phyloP scores from a whole-genome alignment of 2,113 vertebrate genomes.

The Monarcha castaneiventris region DNA sequence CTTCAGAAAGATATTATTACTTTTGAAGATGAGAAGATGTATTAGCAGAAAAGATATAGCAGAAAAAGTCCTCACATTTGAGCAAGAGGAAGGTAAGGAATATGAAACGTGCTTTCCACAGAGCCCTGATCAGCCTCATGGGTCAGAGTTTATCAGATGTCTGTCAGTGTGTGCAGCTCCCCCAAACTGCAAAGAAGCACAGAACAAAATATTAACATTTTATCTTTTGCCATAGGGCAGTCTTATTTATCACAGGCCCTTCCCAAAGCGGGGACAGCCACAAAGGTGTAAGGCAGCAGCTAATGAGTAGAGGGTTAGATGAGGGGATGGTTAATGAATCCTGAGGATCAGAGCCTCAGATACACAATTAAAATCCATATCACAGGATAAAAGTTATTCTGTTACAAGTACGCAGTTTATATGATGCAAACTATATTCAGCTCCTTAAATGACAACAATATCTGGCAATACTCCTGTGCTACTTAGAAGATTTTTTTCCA shows the following conservation, averaged over 20 bases:
- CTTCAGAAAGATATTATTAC: background rate
- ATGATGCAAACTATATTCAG: background rate
- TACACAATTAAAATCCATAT: background rate
- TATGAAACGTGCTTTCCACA: background rate
- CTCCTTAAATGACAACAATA: background rate
- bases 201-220: background rate
- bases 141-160: background rate
- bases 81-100: background rate
- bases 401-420: background rate
- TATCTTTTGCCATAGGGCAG: background rate
- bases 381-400: background rate
- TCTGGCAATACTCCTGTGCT: background rate
- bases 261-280: background rate
- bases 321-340: background rate
- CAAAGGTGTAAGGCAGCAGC: background rate
- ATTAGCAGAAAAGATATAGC: background rate
- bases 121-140: fast-evolving
- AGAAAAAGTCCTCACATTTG: background rate
- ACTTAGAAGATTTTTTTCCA: background rate
- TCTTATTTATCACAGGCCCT: background rate
- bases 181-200: background rate
- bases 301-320: background rate
- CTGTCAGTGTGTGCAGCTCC: background rate
- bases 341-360: background rate
- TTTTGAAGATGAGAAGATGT: background rate